Conservation (phyloP, 2,888 invertebrate species). For the Bellardia pandia region DNA sequence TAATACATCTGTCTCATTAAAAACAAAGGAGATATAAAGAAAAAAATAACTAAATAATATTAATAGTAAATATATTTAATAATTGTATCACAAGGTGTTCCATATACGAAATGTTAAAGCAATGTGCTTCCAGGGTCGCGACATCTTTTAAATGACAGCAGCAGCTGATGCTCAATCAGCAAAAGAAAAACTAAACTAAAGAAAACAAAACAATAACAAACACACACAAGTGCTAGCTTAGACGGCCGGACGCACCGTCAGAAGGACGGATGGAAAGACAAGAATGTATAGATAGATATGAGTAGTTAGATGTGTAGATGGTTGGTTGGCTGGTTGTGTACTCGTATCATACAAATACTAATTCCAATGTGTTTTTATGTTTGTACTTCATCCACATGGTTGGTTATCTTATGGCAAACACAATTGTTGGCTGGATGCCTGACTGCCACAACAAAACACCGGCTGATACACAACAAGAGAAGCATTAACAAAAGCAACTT, state of each 20-base stretch:
- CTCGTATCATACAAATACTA: constrained; percentile 26
- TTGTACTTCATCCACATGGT: neutral
- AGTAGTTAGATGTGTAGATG: constrained; percentile 26
- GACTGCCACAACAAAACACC: constrained; percentile 63
- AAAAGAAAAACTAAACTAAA: constrained; percentile 15
- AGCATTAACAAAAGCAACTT: neutral
- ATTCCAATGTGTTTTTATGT: constrained; percentile 21
- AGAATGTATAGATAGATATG: constrained; percentile 35
- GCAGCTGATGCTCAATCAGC: constrained; percentile 68
- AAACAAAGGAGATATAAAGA: constrained; percentile 1
- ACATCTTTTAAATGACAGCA: constrained; percentile 71
- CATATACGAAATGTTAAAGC: constrained; percentile 33
- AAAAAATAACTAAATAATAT: constrained; percentile 18
- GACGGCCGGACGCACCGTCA: constrained; percentile 1
- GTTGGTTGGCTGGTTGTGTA: constrained; percentile 22
- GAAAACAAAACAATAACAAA: neutral
- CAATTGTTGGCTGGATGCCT: constrained; percentile 55
- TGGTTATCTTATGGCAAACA: constrained; percentile 59
- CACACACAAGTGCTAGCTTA: constrained; percentile 32
- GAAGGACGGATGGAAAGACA: constrained; percentile 26
- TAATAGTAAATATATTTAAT: constrained; percentile 49
- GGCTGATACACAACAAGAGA: constrained; percentile 60
- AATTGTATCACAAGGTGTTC: constrained; percentile 69
- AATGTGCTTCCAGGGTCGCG: constrained; percentile 67
- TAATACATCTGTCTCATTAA: constrained; percentile 65